A percentile compares a stretch with the other conserved stretches of the same genome.
These are phyloP conservation scores for Calephelis nemesis DNA, from an alignment of 1,140 invertebrate genomes.

Conservation along the genomic window DNA sequence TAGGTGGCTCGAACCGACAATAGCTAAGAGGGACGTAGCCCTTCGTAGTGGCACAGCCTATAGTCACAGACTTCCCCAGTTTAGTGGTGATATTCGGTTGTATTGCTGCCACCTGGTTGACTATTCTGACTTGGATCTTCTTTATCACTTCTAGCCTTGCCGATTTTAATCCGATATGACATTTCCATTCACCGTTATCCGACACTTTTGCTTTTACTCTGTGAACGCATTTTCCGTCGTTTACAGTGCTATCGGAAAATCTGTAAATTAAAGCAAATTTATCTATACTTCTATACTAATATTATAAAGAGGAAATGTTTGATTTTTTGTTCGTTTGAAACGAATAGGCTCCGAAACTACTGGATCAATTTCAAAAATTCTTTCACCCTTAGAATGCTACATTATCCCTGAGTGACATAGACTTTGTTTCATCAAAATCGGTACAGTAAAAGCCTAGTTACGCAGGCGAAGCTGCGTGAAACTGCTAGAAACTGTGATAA, in stretches of 20 bases:
- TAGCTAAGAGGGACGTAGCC: conserved; percentile 53
- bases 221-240: conserved; percentile 46
- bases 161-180: conserved; percentile 50
- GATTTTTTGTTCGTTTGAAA: too few species aligned
- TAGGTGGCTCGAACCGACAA: conserved; percentile 65
- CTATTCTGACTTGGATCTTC: conserved; percentile 52
- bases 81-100: conserved; percentile 45
- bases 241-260: conserved; percentile 47
- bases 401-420: too few species aligned
- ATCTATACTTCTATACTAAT: too few species aligned
- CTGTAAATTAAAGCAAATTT: conserved; percentile 23
- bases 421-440: too few species aligned
- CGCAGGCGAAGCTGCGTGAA: too few species aligned
- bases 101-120: conserved; percentile 54
- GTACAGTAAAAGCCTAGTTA: too few species aligned
- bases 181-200: conserved; percentile 58
- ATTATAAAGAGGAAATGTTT: too few species aligned
- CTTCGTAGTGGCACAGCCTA: conserved; percentile 51
- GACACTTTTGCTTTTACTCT: conserved; percentile 44
- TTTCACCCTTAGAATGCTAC: too few species aligned
- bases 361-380: too few species aligned
- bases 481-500: too few species aligned
- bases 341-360: too few species aligned
- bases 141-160: conserved; percentile 49
- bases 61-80: conserved; percentile 44